Evolutionary conservation across 2,888 invertebrate genomes (phyloP), one percentile per base, ranked within the genome.

Genomic region (Deladenus siricidicola): DNA sequence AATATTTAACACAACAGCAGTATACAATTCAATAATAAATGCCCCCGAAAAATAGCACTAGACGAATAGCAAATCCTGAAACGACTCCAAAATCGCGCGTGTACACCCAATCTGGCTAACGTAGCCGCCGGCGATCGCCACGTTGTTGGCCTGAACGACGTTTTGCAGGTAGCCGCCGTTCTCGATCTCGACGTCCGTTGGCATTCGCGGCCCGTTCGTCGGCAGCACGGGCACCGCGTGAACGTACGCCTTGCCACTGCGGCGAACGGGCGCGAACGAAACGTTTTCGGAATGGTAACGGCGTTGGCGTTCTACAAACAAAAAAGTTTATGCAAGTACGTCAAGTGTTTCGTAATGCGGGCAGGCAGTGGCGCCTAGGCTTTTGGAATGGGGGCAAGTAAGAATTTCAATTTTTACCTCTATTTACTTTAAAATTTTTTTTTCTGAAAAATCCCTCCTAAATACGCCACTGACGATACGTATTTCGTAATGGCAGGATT

Each of bases 191-290:
- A 83, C 80, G 55, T 59, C 44, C 0, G 86, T 80, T 14, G 80
- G 76, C 0, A 84, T 82, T 0, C 85, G 81, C 65, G 84, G 84
- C 17, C 70, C 70, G 48, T 61, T 63, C 44, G 72, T 42, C 14
- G 51, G 49, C 19, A 72, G 42, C 6, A 34, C 43, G 6, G 67
- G 67, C 23, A 50, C 34, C 14, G 26, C 43, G 76, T 91, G 90
- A 19, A 82, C 80, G 77, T 85, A 93, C 0, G 86, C 74, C 0
- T 89, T 88, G 3, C 85, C 82, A 28, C 58, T 51, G 67, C 86
- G 83, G 0, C 88, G 87, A 1, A 89, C 80, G 0, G 87, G 85
- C 43, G 86, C 78, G 71, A 87, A 86, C 21, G 84, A 83, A 6
- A 85, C 84, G 67, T 82, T 83, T 0, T 55, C 84, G 81, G 3